Conservation (phyloP, 2,113 vertebrate species). For the Pardalotus punctatus region DNA sequence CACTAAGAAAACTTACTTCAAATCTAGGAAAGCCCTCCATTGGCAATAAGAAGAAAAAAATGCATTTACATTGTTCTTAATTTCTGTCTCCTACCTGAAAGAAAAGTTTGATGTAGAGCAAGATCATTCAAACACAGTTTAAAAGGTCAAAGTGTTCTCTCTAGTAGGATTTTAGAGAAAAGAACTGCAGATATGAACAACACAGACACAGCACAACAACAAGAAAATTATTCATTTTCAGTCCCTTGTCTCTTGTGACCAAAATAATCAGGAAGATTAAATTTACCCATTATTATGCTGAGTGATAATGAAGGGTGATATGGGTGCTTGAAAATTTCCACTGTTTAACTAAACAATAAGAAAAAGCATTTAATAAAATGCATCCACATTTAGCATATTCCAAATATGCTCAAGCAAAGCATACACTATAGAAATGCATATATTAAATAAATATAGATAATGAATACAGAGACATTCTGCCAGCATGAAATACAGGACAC, state of each 20-base stretch:
- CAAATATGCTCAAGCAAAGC: background rate
- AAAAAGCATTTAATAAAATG: background rate
- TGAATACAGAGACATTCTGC: background rate
- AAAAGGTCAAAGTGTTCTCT: slow-evolving; percentile 41
- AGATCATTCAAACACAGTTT: slow-evolving; percentile 33
- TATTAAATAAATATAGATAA: background rate
- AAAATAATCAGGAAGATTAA: slow-evolving; percentile 40
- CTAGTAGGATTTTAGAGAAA: slow-evolving; percentile 49
- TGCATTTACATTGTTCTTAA: slow-evolving; percentile 55
- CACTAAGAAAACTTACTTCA: slow-evolving; percentile 63
- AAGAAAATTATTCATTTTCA: slow-evolving; percentile 33
- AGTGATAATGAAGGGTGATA: slow-evolving; percentile 4
- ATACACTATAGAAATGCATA: background rate
- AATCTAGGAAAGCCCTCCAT: slow-evolving; percentile 53
- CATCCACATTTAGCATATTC: background rate
- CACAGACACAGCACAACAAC: background rate
- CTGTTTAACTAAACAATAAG: background rate
- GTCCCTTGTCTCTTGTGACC: background rate
- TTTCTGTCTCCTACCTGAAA: slow-evolving; percentile 61
- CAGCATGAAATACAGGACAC: background rate
- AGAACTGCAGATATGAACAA: slow-evolving; percentile 1
- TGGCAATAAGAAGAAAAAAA: slow-evolving; percentile 68
- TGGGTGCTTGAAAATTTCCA: background rate
- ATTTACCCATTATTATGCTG: slow-evolving; percentile 5
- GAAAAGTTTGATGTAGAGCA: slow-evolving; percentile 37